Evolutionary conservation across 1,140 invertebrate genomes (phyloP), one percentile per base, ranked within the genome.

Genomic region (Drosophila tropicalis): DNA sequence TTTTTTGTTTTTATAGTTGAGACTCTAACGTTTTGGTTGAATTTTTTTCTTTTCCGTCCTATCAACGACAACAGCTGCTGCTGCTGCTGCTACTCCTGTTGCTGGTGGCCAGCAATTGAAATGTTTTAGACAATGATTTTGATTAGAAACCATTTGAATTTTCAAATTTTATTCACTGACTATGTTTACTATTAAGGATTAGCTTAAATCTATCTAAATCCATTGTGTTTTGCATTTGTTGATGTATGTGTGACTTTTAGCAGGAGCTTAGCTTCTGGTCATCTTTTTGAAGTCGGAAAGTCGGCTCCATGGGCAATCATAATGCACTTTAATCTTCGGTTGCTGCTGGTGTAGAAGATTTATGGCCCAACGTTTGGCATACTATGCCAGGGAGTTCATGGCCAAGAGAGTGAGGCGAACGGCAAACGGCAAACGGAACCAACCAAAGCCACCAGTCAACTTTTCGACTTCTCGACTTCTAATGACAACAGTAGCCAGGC

Each of bases 401-500:
- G 56, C 56, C 56, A 19, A 51, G 44, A 47, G 15, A 9, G 34
- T 9, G 34, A 6, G n/a, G 15, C 15, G 2, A 47, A 47, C 44
- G 22, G 22, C 15, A 9, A 47, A 47, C 44, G 22, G 22, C 15
- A 9, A 47, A 47, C 44, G 44, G 44, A 47, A 51, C 44, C 17
- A 22, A 51, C 17, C 19, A 29, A 19, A 47, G 10, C 19, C 13
- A 60, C 19, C 13, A 60, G 9, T 13, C 7, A 66, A 29, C 9
- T 25, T 29, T 58, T 29, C 57, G 69, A 64, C 51, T 32, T 39
- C 12, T 39, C 12, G 36, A 39, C 67, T 62, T 41, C 76, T 86
- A 89, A 89, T 89, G 83, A 89, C 84, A 87, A 87, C 84, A 77
- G 84, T 89, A 78, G 84, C 84, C 80, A 81, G 63, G 67, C 74